Conservation (phyloP, 2,797 vertebrate species). For the Natrix natrix region DNA sequence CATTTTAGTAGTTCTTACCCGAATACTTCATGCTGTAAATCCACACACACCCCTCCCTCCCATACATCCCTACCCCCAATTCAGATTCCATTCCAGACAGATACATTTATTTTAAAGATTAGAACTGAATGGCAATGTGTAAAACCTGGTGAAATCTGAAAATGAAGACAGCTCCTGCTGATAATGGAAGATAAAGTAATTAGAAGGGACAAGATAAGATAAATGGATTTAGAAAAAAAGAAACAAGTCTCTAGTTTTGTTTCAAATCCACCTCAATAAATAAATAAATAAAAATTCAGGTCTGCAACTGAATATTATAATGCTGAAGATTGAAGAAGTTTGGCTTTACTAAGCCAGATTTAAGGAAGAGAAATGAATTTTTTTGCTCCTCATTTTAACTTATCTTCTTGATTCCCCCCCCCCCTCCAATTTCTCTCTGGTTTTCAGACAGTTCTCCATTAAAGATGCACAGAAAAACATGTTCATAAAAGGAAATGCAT, state of each 20-base stretch:
- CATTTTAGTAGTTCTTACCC: background rate
- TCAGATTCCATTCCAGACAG: background rate
- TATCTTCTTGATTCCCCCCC: background rate
- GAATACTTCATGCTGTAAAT: background rate
- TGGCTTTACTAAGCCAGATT: background rate
- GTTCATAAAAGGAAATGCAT: background rate
- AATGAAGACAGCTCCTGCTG: background rate
- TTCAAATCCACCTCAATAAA: background rate
- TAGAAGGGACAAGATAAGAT: accelerated
- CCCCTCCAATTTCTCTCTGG: background rate
- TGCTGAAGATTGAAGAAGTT: background rate
- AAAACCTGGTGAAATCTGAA: background rate
- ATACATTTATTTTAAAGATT: background rate
- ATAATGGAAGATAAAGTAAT: accelerated
- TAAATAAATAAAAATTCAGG: background rate
- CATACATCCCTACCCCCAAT: background rate
- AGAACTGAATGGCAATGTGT: background rate
- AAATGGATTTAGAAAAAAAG: background rate
- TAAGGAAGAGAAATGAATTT: background rate
- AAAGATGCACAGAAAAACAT: background rate
- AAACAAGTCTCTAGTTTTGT: background rate
- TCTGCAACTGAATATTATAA: background rate
- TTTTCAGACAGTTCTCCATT: background rate
- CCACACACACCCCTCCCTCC: background rate
- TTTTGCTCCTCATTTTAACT: background rate